These are phyloP conservation scores for Danio jaintianensis DNA, from an alignment of 2,797 vertebrate genomes.

Conservation along the genomic window DNA sequence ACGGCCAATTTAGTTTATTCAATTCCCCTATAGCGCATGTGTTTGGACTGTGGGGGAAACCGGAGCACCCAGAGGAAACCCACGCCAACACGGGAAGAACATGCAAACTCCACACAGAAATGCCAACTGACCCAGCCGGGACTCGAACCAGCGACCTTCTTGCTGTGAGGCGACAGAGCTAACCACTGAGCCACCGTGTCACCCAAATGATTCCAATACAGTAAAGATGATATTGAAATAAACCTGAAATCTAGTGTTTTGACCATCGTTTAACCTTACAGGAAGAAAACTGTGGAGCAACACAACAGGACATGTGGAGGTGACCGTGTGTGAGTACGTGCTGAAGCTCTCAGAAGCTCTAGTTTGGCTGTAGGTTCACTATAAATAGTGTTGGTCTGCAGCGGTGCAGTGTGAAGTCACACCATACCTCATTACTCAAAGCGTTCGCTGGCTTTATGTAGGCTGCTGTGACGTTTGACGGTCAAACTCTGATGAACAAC, in stretches of 20 bases:
- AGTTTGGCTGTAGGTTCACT: constrained; percentile 45
- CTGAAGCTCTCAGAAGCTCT: constrained; percentile 26
- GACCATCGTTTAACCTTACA: constrained; percentile 20
- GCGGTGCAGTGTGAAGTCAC: constrained; percentile 14
- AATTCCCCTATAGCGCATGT: too few species aligned
- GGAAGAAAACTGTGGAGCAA: constrained; percentile 16
- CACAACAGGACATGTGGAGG: not conserved
- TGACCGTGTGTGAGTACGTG: constrained; percentile 18
- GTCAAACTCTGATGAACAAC: constrained; percentile 47
- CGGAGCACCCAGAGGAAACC: too few species aligned
- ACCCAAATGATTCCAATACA: too few species aligned
- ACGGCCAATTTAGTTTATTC: too few species aligned
- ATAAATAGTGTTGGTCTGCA: constrained; percentile 50
- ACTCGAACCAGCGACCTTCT: too few species aligned
- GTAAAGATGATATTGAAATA: too few species aligned
- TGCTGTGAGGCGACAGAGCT: too few species aligned
- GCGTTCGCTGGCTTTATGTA: constrained; percentile 41
- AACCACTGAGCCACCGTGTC: too few species aligned
- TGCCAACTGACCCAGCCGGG: too few species aligned
- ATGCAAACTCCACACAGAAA: too few species aligned
- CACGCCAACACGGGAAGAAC: too few species aligned
- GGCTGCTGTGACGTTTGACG: constrained; percentile 55
- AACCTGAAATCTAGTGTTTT: constrained; percentile 8
- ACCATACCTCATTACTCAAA: constrained; percentile 51
- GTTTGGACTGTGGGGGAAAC: too few species aligned